A percentile compares a stretch with the other conserved stretches of the same genome.
phyloP scores from a whole-genome alignment of 2,113 vertebrate species.

The Saccopteryx leptura region DNA sequence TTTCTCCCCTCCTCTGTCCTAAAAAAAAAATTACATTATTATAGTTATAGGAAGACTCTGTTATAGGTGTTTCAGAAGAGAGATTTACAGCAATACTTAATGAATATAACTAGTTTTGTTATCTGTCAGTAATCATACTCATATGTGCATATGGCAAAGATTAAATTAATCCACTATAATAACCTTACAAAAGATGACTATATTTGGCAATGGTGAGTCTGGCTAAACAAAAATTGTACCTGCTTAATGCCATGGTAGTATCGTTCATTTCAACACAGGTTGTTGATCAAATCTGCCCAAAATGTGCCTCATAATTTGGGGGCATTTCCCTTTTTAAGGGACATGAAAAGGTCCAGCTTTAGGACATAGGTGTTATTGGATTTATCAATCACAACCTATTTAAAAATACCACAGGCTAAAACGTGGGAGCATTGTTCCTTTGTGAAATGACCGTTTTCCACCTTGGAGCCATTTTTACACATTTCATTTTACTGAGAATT shows the following conservation, averaged over 20 bases:
- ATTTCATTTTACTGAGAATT: constrained; percentile 39
- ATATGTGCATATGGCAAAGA: constrained; percentile 72
- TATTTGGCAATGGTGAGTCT: constrained; percentile 72
- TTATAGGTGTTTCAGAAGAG: constrained; percentile 83
- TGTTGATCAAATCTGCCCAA: constrained; percentile 57
- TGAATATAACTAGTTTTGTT: constrained; percentile 84
- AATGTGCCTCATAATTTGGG: constrained; percentile 66
- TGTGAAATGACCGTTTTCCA: constrained; percentile 40
- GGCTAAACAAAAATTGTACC: constrained; percentile 61
- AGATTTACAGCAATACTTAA: constrained; percentile 87
- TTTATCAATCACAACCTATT: constrained; percentile 72
- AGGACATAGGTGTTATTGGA: constrained; percentile 68
- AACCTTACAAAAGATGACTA: constrained; percentile 72
- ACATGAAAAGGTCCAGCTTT: constrained; percentile 68
- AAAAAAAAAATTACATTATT: too few relatives aligned
- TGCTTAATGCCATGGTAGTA: constrained; percentile 33
- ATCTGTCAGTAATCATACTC: constrained; percentile 80
- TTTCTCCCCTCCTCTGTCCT: too few relatives aligned
- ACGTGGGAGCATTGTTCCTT: not conserved
- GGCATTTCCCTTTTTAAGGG: constrained; percentile 74
- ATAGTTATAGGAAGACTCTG: constrained; percentile 65
- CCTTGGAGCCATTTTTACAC: not conserved
- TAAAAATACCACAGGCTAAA: constrained; percentile 75
- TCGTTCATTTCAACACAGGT: constrained; percentile 58
- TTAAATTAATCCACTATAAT: constrained; percentile 73